A percentile compares a stretch with the other conserved stretches of the same genome.
phyloP scores from a whole-genome alignment of 2,113 vertebrate species.

The Anser cygnoides region DNA sequence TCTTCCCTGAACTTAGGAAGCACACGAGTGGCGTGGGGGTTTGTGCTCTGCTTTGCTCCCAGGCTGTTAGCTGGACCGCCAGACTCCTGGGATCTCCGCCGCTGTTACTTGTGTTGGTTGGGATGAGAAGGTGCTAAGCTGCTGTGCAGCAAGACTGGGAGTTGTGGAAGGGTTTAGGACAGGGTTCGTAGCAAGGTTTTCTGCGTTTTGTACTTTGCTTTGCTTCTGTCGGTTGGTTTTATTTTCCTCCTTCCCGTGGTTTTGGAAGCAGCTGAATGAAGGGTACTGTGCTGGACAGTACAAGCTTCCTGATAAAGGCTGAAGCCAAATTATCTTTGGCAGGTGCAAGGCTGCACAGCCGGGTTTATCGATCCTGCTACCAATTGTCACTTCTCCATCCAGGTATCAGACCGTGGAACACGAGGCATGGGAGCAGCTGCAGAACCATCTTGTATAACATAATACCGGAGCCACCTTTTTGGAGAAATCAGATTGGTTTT shows the following conservation, averaged over 20 bases:
- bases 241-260: neutral
- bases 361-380: fast-evolving
- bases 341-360: neutral
- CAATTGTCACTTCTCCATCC: neutral
- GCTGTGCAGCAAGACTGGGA: neutral
- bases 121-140: fast-evolving
- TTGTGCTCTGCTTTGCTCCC: neutral
- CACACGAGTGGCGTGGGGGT: too few species aligned
- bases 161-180: neutral
- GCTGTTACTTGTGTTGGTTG: fast-evolving
- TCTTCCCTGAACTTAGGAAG: neutral
- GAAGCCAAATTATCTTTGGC: neutral
- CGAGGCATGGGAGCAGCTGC: neutral
- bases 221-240: neutral
- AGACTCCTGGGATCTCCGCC: fast-evolving
- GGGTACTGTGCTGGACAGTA: fast-evolving
- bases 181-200: neutral
- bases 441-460: neutral
- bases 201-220: neutral
- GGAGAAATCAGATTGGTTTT: neutral
- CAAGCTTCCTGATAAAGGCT: neutral
- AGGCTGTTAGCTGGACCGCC: neutral
- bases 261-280: neutral
- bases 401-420: neutral
- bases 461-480: neutral